Percentiles rank a stretch among this genome's conserved stretches.
Conservation (phyloP, 2,888 invertebrate species). For the Lithosia quadra region DNA sequence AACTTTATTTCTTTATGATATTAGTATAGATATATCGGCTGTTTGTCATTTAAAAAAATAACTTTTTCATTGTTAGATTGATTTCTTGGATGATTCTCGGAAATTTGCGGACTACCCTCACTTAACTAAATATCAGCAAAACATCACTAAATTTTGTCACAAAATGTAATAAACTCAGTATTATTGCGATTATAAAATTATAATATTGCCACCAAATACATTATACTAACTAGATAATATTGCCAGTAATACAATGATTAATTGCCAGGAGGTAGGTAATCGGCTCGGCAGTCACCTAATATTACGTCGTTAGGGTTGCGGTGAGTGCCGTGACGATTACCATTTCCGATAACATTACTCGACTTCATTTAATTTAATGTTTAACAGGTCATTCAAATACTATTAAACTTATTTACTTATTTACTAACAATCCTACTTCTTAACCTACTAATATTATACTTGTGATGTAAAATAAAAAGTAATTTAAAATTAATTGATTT, state of each 20-base stretch:
- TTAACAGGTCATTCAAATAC: background rate
- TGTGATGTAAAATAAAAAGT: no score
- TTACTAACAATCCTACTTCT: no score
- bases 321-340: conserved; percentile 1
- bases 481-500: no score
- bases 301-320: background rate
- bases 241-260: background rate
- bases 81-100: background rate
- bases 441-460: no score
- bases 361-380: conserved; percentile 1
- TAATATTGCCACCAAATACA: background rate
- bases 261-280: background rate
- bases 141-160: background rate
- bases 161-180: background rate
- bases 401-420: no score
- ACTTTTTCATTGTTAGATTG: background rate
- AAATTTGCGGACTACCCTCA: background rate
- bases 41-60: no score
- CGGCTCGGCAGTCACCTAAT: background rate
- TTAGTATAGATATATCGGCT: no score
- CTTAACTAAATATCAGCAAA: background rate
- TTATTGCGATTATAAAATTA: background rate
- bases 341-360: conserved; percentile 1
- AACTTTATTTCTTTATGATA: no score
- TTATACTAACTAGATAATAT: background rate